Percentiles rank a stretch among this genome's conserved stretches.
Evolutionary conservation across 2,797 vertebrate species (phyloP).

Genomic region (Craterocephalus amniculus): DNA sequence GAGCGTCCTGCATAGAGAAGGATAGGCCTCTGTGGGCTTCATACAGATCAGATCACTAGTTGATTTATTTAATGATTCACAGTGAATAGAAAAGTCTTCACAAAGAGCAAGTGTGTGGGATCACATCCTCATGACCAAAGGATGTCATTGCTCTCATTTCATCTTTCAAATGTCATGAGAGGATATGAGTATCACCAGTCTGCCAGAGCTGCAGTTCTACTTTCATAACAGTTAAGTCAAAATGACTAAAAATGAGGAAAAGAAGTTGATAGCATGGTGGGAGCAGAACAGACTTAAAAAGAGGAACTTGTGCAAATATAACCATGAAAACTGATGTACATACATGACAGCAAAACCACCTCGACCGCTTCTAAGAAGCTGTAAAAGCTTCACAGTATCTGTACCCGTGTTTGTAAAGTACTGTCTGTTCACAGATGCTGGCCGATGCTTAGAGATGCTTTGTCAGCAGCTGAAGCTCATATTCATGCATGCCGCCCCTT

Average conservation of each 20-base stretch:
- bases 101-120: no score
- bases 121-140: background rate
- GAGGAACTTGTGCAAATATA: conserved; percentile 25
- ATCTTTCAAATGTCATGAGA: background rate
- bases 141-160: background rate
- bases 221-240: background rate
- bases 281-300: conserved; percentile 40
- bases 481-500: background rate
- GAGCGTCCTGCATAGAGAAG: background rate
- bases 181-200: background rate
- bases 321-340: conserved; percentile 6
- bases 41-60: background rate
- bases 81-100: background rate
- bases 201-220: background rate
- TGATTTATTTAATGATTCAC: background rate
- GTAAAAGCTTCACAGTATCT: background rate
- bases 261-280: conserved; percentile 5
- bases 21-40: background rate
- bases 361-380: background rate
- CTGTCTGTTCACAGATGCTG: background rate
- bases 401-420: background rate
- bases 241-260: conserved; percentile 5
- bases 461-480: conserved; percentile 24
- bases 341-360: background rate
- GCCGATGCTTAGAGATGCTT: background rate